Evolutionary conservation across 2,113 vertebrate genomes (phyloP), one percentile per base, ranked within the genome.

Genomic region (Melanerpes aurifrons): DNA sequence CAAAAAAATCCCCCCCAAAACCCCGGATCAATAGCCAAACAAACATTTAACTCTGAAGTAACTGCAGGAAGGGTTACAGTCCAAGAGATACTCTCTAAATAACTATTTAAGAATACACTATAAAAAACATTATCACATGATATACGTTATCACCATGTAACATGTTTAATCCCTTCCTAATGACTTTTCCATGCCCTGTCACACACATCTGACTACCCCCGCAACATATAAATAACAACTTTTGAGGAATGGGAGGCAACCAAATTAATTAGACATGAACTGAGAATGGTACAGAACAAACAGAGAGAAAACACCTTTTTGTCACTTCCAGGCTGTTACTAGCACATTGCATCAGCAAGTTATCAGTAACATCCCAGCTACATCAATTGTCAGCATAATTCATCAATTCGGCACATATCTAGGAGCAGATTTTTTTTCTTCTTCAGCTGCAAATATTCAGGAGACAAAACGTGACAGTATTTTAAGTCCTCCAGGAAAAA

Each of bases 271-370:
- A 64, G 16, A 76, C 15, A 32, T 28, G 21, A 82, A 57, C 22
- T 4, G 29, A 63, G 37, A 85, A 83, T 7, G 4, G 24, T 35
- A 47, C 5, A 2, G 0, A 9, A 56, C 21, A 8, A 47, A 74
- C 1, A 40, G 18, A 15, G 22, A 85, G 32, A 82, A 90, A 89
- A 71, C 37, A 82, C 19, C 12, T 78, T 63, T 47, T 20, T 70
- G 40, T 19, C 32, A 14, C 22, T 45, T 26, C 37, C 26, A 50
- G 53, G 29, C 82, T 74, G 48, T 83, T 87, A 73, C 66, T 86
- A 74, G 53, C 57, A 90, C 79, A 92, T 87, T 95, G 90, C 90
- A 82, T 92, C 93, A 93, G 85, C 57, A 80, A 89, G 54, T 37
- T 71, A 85, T 11, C 50, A 71, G 50, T 68, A 78, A 40, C 37